phyloP scores from a whole-genome alignment of 1,140 invertebrate species.

The Bombus soroeensis region DNA sequence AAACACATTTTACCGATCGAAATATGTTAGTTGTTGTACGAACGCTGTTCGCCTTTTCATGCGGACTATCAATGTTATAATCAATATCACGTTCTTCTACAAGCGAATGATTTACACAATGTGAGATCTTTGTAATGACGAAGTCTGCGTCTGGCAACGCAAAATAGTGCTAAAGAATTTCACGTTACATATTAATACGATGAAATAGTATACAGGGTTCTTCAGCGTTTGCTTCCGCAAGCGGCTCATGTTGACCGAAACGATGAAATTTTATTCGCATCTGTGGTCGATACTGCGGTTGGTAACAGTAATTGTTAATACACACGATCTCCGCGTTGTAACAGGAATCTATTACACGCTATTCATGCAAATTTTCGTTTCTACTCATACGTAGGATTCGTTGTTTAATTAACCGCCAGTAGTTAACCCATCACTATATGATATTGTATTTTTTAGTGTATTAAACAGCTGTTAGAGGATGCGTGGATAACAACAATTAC shows the following conservation, averaged over 20 bases:
- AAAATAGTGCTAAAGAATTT: no score
- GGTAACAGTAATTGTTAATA: constrained; percentile 18
- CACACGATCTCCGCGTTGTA: background rate
- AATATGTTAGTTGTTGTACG: no score
- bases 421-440: background rate
- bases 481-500: background rate
- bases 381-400: background rate
- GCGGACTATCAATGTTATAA: no score
- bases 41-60: no score
- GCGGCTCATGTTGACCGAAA: background rate
- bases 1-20: background rate
- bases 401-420: constrained; percentile 12
- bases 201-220: background rate
- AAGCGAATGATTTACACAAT: background rate
- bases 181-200: background rate
- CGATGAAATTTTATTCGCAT: constrained; percentile 24
- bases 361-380: background rate
- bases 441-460: constrained; percentile 1
- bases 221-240: background rate
- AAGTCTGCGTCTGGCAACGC: background rate
- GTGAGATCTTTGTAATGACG: background rate
- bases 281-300: background rate
- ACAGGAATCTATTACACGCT: background rate
- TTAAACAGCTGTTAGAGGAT: background rate
- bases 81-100: background rate